These are phyloP conservation scores for Poeciliopsis paucimaculata DNA, from an alignment of 2,797 vertebrate genomes.

Conservation along the genomic window DNA sequence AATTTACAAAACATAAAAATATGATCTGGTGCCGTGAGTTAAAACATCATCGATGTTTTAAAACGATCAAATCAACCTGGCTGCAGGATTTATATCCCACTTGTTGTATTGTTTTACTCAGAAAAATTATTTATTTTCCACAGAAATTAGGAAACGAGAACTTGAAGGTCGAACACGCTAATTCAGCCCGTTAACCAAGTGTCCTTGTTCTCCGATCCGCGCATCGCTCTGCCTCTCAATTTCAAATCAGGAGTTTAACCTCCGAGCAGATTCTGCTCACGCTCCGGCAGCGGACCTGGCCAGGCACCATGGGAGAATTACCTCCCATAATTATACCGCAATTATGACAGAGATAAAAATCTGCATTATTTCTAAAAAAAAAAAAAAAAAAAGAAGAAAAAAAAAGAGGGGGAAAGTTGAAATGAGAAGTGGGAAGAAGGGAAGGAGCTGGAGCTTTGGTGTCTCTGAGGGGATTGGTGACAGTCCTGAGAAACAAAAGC, in stretches of 20 bases:
- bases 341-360: slow-evolving; percentile 76
- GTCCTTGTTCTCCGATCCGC: slow-evolving; percentile 34
- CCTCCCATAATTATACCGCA: slow-evolving; percentile 78
- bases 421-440: slow-evolving; percentile 72
- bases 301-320: slow-evolving; percentile 74
- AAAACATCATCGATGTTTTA: neutral
- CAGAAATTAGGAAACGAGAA: neutral
- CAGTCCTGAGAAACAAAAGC: slow-evolving; percentile 78
- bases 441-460: slow-evolving; percentile 59
- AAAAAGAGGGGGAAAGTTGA: slow-evolving; percentile 51
- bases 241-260: slow-evolving; percentile 73
- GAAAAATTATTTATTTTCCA: slow-evolving; percentile 6
- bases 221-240: slow-evolving; percentile 66
- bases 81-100: neutral
- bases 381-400: slow-evolving; percentile 7
- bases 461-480: slow-evolving; percentile 79
- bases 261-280: slow-evolving; percentile 71
- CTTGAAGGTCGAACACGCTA: slow-evolving; percentile 45
- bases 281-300: slow-evolving; percentile 59
- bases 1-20: neutral
- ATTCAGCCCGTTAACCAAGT: slow-evolving; percentile 23
- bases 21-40: neutral
- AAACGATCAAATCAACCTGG: neutral
- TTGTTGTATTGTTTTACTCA: neutral
- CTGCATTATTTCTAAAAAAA: slow-evolving; percentile 71